Base-by-base conservation (phyloP, 2,888 invertebrate species). In the Lasioglossum morio region DNA sequence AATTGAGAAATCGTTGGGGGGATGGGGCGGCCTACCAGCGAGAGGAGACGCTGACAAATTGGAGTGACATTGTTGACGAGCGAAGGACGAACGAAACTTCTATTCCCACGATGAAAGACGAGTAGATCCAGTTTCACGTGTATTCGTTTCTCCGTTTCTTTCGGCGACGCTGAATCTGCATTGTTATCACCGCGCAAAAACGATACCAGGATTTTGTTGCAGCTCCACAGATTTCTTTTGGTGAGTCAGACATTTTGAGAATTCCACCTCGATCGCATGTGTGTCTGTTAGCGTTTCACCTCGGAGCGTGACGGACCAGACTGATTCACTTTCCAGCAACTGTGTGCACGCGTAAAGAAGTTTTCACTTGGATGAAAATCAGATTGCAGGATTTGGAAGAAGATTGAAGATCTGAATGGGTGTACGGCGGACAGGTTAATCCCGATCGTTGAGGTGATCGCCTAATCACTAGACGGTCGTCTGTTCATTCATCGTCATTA, bases 21-120 rank as follows among this genome's bases (percentile, higher is more conserved):
- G 43, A 40, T 43, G 72, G 48, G 37, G 69, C 34, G 60, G 30
- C 27, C 60, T 82, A 69, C 1, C 40, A 23, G 73, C 40, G 5
- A 16, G 30, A 19, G 10, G 30, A 77, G 81, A 77, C 82, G 72
- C 66, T 86, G 87, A 88, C 87, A 88, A 88, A 88, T 88, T 88
- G 85, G 83, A 80, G 87, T 81, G 88, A 88, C 87, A 72, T 84
- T 73, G 83, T 82, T 85, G 87, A 83, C 85, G 83, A 87, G 81
- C 48, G 46, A 46, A 3, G 77, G 63, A 10, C 30, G 27, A 84
- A 73, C 80, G 83, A 48, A 80, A 83, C 72, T 34, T 46, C 46
- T 16, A 30, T 16, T 23, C 48, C 3, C 43, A 57, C 53, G 27
- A 23, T 1, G 66, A 48, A 23, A 72, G 48, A 76, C 74, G 72